phyloP scores from a whole-genome alignment of 2,113 vertebrate genomes.

The Megatriorchis doriae region DNA sequence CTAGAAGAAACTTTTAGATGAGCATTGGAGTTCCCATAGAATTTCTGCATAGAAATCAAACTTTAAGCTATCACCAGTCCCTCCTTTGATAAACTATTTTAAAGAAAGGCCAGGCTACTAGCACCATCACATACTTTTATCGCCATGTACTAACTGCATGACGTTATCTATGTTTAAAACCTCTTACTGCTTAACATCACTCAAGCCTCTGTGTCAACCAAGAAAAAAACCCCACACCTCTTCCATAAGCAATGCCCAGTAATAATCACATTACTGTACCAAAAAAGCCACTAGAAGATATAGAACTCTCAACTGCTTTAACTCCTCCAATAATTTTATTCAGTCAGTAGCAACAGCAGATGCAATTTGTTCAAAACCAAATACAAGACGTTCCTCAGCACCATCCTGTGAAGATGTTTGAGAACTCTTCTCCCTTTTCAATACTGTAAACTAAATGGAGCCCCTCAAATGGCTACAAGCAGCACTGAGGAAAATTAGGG shows the following conservation, averaged over 20 bases:
- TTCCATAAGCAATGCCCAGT: not conserved
- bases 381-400: not conserved
- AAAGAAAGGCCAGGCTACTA: not conserved
- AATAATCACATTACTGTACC: not conserved
- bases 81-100: not conserved
- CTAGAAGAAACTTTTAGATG: not conserved
- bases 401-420: not conserved
- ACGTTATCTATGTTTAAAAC: not conserved
- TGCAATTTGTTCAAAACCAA: not conserved
- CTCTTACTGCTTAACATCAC: not conserved
- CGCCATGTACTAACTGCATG: not conserved
- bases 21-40: not conserved
- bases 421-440: not conserved
- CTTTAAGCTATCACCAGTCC: not conserved
- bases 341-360: not conserved
- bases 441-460: rapidly evolving
- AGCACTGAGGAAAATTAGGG: not conserved
- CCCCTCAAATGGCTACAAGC: not conserved
- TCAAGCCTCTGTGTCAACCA: not conserved
- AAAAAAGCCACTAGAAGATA: not conserved
- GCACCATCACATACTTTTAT: not conserved
- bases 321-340: not conserved
- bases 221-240: not conserved
- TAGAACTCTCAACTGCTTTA: not conserved
- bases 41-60: not conserved